Evolutionary conservation across 2,113 vertebrate species (phyloP).

Genomic region (Oreotrochilus melanogaster): DNA sequence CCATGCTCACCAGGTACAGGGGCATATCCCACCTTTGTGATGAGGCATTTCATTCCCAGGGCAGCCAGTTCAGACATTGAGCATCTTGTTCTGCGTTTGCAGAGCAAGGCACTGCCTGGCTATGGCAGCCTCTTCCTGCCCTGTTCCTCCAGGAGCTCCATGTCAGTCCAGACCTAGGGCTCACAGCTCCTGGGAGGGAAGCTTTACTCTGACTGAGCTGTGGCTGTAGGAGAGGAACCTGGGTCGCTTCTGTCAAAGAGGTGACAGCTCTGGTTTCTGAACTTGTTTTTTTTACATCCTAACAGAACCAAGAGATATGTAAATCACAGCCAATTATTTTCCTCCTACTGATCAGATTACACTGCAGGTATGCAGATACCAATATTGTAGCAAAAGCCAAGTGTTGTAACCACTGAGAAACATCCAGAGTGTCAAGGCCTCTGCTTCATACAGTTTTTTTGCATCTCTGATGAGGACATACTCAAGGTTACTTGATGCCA

Average conservation of each 20-base stretch:
- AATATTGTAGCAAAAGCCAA: not conserved
- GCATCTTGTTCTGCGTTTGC: not conserved
- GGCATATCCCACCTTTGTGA: fast-evolving
- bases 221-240: not conserved
- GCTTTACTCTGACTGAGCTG: not conserved
- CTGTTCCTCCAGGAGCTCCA: not conserved
- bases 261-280: not conserved
- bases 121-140: not conserved
- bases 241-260: not conserved
- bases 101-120: not conserved
- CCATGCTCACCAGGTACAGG: not conserved
- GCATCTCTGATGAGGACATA: slow-evolving; percentile 7
- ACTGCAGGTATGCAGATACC: not conserved
- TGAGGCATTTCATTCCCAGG: not conserved
- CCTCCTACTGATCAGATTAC: not conserved
- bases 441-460: not conserved
- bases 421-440: not conserved
- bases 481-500: slow-evolving; percentile 37
- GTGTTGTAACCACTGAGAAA: not conserved
- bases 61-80: not conserved
- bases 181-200: not conserved
- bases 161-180: fast-evolving
- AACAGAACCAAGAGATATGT: not conserved
- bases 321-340: not conserved
- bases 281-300: not conserved